Conservation (phyloP, 2,797 vertebrate genomes). For the Poecilia wingei region DNA sequence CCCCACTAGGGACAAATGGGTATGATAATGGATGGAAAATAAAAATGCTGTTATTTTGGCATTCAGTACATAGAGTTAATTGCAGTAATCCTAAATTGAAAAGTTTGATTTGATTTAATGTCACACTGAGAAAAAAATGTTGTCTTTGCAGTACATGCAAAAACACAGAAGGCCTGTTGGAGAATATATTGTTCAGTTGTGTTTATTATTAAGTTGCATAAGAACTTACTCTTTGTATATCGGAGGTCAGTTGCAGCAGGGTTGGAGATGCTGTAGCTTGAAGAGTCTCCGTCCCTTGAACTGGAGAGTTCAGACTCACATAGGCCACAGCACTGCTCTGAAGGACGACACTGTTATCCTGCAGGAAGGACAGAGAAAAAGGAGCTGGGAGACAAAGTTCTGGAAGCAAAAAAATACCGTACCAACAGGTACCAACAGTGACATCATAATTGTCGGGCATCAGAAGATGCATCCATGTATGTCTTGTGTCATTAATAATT, state of each 20-base stretch:
- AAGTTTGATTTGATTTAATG: not conserved
- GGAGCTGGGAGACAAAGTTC: not conserved
- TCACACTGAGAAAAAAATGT: not conserved
- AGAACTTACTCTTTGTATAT: conserved; percentile 78
- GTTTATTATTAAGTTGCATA: not conserved
- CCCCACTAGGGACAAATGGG: too few species aligned
- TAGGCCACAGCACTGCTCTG: conserved; percentile 90
- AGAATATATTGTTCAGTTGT: not conserved
- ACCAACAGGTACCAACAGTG: too few species aligned
- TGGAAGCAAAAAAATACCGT: too few species aligned
- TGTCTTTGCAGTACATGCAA: not conserved
- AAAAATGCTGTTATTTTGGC: not conserved
- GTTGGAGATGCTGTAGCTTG: conserved; percentile 87
- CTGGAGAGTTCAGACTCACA: conserved; percentile 86
- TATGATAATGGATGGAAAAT: too few species aligned
- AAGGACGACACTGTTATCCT: conserved; percentile 89
- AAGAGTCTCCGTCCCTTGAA: conserved; percentile 84
- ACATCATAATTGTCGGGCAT: too few species aligned
- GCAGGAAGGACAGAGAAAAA: conserved; percentile 50
- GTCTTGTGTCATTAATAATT: too few species aligned
- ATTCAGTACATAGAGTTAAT: not conserved
- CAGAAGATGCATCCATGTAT: too few species aligned
- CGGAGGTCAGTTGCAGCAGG: conserved; percentile 86
- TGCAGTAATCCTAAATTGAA: not conserved
- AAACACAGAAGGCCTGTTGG: not conserved